Base-by-base conservation (phyloP, 2,113 vertebrate species). In the Protomyctophum bolini region DNA sequence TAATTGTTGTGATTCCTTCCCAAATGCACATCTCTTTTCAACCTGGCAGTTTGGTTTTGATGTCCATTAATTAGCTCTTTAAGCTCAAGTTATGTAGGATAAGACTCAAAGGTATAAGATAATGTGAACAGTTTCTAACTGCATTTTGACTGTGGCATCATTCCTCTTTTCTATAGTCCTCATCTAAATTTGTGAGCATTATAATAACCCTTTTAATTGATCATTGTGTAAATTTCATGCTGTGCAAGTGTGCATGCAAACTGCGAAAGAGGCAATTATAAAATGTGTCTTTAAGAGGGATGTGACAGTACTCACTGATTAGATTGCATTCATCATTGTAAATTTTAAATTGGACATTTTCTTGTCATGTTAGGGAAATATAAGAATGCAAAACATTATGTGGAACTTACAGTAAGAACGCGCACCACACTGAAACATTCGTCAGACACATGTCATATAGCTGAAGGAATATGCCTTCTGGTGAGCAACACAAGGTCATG, bases 301-400 rank as follows among this genome's bases (percentile, higher is more conserved):
- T 52, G 59, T 77, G 62, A 75, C 58, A 49, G 75, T 73, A 49
- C 52, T 52, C 62, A 0, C 73, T 58, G 82, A 82, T 85, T 73
- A 79, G 79, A 87, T 84, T 70, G 77, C 71, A 68, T 80, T 78
- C 60, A 28, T 58, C 58, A 77, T 81, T 8, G 49, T 61, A 69
- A 62, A 60, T 81, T 73, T 68, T 61, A 78, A 75, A 59, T 6
- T 46, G 71, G 67, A 66, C 74, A 63, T 72, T 41, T 63, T 58
- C 21, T 52, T 70, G 56, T 54, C 63, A 65, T 21, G 12, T 65
- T 49, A 52, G 10, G 10, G 51, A 51, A 51, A 12, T 12, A 68
- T 14, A 68, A 41, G 12, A 45, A 57, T 6, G 5, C 10, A n/a
- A 10, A 10, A 21, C 50, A 47, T 41, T 3, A 41, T 41, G 33